Conservation (phyloP, 37 sponge, comb jelly and placozoan species). For the Lycopodina hypogea region DNA sequence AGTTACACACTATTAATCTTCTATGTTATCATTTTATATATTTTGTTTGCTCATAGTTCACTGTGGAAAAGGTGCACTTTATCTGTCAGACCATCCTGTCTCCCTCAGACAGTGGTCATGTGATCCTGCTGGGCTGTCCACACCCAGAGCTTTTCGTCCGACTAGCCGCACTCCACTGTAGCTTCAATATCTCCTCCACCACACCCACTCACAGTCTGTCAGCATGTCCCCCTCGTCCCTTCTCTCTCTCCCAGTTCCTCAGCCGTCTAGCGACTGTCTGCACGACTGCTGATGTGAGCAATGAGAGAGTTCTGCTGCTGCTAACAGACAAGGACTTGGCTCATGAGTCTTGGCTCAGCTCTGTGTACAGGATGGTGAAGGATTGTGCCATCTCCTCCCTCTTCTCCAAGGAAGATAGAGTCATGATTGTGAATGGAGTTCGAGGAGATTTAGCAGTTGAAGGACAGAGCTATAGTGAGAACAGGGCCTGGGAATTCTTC, state of each 20-base stretch:
- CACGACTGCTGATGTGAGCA: constrained; percentile 63
- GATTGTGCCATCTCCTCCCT: constrained; percentile 60
- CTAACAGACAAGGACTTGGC: constrained; percentile 36
- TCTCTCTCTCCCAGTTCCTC: constrained; percentile 22
- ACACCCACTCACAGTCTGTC: constrained; percentile 5
- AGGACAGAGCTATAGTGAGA: constrained; percentile 56
- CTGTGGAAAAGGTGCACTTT: constrained; percentile 37
- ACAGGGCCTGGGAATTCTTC: constrained; percentile 80
- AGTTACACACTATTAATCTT: too few species aligned
- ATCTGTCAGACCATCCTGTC: constrained; percentile 37
- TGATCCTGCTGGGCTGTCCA: constrained; percentile 51
- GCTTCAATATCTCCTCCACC: constrained; percentile 40
- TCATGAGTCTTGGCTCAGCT: constrained; percentile 42
- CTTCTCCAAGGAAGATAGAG: constrained; percentile 74
- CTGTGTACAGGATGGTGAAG: constrained; percentile 65
- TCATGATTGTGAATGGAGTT: constrained; percentile 64
- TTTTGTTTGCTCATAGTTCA: too few species aligned
- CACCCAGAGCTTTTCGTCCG: constrained; percentile 48
- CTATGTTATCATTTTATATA: too few species aligned
- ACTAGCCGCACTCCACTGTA: constrained; percentile 29
- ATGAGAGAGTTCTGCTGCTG: constrained; percentile 46
- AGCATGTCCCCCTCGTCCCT: constrained; percentile 4
- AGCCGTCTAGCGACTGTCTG: constrained; percentile 39
- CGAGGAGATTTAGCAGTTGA: constrained; percentile 67
- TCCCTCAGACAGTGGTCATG: constrained; percentile 35